phyloP scores from a whole-genome alignment of 2,113 vertebrate genomes.

The Gallinago media region DNA sequence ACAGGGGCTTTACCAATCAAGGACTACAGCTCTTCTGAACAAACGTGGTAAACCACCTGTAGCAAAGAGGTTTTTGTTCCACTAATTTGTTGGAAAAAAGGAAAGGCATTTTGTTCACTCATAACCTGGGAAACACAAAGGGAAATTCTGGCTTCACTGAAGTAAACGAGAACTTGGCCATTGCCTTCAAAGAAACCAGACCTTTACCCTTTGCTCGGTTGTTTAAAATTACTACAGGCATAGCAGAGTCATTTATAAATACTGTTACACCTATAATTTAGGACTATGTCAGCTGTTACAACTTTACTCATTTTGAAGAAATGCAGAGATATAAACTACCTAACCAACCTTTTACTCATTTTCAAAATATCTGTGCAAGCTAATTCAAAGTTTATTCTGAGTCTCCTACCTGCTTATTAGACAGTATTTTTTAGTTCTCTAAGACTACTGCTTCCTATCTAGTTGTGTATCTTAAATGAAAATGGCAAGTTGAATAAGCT shows the following conservation, averaged over 20 bases:
- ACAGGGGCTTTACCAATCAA: background rate
- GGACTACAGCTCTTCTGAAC: background rate
- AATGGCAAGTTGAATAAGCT: background rate
- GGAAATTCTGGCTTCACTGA: background rate
- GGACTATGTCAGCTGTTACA: background rate
- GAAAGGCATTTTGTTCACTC: background rate
- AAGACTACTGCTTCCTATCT: background rate
- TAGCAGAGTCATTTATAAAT: background rate
- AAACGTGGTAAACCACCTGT: background rate
- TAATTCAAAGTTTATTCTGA: background rate
- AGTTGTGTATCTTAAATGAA: background rate
- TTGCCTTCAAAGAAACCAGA: background rate
- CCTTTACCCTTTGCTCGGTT: background rate
- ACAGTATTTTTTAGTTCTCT: background rate
- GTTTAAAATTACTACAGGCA: background rate
- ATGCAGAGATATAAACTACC: background rate
- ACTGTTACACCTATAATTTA: background rate
- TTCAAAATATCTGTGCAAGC: background rate
- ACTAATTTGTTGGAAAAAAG: background rate
- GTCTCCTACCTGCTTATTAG: background rate
- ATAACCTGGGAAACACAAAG: background rate
- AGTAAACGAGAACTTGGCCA: background rate
- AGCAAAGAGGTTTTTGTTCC: background rate
- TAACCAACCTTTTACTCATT: background rate
- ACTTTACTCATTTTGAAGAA: background rate